phyloP scores from a whole-genome alignment of 2,797 vertebrate genomes.

The Nasua narica region DNA sequence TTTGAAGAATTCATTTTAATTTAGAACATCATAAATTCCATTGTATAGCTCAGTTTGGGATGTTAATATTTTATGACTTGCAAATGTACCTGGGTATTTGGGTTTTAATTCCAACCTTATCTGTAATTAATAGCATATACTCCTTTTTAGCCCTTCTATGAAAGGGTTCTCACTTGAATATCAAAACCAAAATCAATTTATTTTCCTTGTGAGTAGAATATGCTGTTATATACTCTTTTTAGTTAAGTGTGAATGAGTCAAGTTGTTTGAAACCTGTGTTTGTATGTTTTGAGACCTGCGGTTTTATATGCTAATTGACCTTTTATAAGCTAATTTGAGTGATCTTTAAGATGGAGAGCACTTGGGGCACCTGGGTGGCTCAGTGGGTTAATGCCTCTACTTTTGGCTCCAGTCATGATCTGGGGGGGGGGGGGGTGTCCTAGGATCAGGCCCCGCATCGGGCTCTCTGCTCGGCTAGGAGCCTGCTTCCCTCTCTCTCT shows the following conservation, averaged over 20 bases:
- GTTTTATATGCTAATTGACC: neutral
- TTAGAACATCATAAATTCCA: neutral
- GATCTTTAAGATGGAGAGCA: neutral
- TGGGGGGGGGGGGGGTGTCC: no score
- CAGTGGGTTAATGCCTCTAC: no score
- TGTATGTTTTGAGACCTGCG: neutral
- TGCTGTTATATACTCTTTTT: neutral
- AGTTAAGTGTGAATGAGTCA: neutral
- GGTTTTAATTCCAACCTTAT: neutral
- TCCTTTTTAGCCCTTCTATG: neutral
- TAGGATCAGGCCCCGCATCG: no score
- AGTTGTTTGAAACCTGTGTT: neutral
- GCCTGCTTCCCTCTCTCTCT: no score
- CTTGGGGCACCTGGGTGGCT: neutral
- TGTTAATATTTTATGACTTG: constrained; percentile 7
- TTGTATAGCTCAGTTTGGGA: neutral
- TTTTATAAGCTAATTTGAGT: neutral
- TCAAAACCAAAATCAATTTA: neutral
- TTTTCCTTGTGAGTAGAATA: neutral
- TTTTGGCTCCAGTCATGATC: no score
- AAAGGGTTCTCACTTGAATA: neutral
- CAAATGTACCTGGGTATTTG: neutral
- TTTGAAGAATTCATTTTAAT: constrained; percentile 14
- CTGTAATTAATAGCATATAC: neutral
- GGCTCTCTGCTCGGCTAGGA: no score